Conservation (phyloP, 2,113 vertebrate species). For the rat (Rattus norvegicus) region DNA sequence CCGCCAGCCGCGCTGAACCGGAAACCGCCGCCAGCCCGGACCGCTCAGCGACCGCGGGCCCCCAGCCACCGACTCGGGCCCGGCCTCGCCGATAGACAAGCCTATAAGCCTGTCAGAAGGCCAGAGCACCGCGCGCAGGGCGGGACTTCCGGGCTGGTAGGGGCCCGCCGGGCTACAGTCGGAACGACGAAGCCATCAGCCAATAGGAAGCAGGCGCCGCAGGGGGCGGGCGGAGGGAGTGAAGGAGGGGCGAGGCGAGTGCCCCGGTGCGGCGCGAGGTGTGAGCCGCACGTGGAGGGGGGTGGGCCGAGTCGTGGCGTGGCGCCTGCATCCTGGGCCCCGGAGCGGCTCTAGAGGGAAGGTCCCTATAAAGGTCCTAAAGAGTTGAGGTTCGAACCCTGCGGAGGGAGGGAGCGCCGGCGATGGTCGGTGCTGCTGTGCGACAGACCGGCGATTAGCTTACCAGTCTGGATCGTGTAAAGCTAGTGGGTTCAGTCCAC, state of each 20-base stretch:
- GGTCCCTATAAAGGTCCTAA: background rate
- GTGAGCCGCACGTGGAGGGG: slow-evolving; percentile 74
- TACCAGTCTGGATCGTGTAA: background rate
- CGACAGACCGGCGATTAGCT: background rate
- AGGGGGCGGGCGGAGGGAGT: slow-evolving; percentile 74
- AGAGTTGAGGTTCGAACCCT: background rate
- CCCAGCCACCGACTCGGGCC: slow-evolving; percentile 71
- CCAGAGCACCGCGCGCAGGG: background rate
- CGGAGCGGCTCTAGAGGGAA: background rate
- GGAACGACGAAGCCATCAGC: slow-evolving; percentile 88
- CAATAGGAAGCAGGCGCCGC: slow-evolving; percentile 83
- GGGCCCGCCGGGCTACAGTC: slow-evolving; percentile 83
- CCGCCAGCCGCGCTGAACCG: slow-evolving; percentile 81
- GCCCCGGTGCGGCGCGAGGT: slow-evolving; percentile 35
- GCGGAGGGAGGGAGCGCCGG: background rate
- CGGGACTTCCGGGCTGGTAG: slow-evolving; percentile 71
- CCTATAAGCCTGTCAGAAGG: background rate
- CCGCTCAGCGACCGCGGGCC: slow-evolving; percentile 70
- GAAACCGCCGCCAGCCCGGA: slow-evolving; percentile 82
- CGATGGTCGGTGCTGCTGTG: background rate
- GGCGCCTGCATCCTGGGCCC: background rate
- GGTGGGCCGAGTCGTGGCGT: background rate
- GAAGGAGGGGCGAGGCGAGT: slow-evolving; percentile 58
- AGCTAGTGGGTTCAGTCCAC: background rate
- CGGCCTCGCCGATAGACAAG: slow-evolving; percentile 59